phyloP scores from a whole-genome alignment of 2,113 vertebrate genomes.

The Diadophis punctatus region DNA sequence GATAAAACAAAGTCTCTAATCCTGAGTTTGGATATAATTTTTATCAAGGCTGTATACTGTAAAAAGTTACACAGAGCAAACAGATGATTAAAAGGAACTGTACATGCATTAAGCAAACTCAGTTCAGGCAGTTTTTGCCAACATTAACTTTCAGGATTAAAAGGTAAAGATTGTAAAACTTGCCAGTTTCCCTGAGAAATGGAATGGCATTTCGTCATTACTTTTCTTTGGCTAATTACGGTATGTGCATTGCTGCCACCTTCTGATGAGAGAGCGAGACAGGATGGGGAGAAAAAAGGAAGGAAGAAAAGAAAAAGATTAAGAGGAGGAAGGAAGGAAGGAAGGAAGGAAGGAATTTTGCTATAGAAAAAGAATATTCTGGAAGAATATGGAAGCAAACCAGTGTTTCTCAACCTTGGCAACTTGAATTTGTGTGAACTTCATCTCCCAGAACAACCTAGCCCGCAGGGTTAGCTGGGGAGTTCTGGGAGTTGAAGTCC shows the following conservation, averaged over 20 bases:
- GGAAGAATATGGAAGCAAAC: background rate
- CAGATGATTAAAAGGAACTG: constrained; percentile 56
- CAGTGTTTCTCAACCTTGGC: background rate
- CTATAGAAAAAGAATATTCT: background rate
- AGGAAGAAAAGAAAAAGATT: background rate
- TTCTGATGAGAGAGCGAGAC: constrained; percentile 4
- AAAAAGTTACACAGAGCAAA: constrained; percentile 57
- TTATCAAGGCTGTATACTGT: constrained; percentile 58
- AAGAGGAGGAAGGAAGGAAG: background rate
- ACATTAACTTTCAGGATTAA: background rate
- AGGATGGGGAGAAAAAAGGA: background rate
- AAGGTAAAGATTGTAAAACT: constrained; percentile 13
- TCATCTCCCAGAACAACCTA: background rate
- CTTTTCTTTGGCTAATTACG: background rate
- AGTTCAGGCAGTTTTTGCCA: constrained; percentile 2
- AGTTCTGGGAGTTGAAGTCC: background rate
- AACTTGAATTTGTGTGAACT: background rate
- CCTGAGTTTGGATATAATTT: constrained; percentile 65
- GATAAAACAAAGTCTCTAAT: constrained; percentile 63
- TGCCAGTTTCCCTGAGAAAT: background rate
- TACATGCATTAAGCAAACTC: background rate
- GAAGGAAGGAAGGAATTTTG: background rate
- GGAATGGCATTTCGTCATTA: background rate
- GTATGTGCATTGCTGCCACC: constrained; percentile 39
- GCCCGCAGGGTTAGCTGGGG: background rate